Base-by-base conservation (phyloP, 2,797 vertebrate genomes). In the Perdix hodgsoniae region DNA sequence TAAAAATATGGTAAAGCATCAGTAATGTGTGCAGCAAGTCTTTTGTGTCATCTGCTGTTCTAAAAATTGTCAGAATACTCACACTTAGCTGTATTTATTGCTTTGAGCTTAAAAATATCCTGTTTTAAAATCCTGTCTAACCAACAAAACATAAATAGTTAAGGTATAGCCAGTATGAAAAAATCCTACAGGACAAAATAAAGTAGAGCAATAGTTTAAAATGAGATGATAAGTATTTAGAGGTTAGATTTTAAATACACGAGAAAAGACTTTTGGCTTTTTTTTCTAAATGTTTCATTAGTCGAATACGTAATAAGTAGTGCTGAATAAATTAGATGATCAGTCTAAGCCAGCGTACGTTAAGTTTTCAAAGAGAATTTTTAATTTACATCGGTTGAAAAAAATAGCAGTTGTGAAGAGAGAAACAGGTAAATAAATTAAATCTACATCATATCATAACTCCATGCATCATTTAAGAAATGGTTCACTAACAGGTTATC, bases 321-420 rank as follows among this genome's bases (percentile, higher is more conserved):
- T 80, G 75, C 88, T 96, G 73, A 96, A 94, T 94, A 90, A 92
- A 95, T 95, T 66, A 81, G 45, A 72, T 59, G 40, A 80, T 91
- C 78, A 88, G 64, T 82, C 83, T 91, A 40, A 83, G 74, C 50
- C 67, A 23, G 64, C 73, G 22, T 80, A 71, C 86, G 86, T 90
- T 89, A 70, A 88, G 56, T 93, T 95, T 92, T 94, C 92, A 95
- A 96, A 95, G 50, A 89, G 94, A 96, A 96, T 96, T 95, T 96
- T 94, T 73, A 92, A 95, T 91, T 93, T 86, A 18, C 21, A 71
- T 96, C 50, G 60, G 33, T 91, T 83, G 65, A 89, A 86, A 96
- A 95, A 77, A 49, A 90, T 19, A 75, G 70, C 69, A 93, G 54
- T 76, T 0, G 0, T 75, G 75, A 86, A 70, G 42, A 95, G 78